Conservation (phyloP, 2,797 vertebrate species). For the Orientallactaga sibirica region DNA sequence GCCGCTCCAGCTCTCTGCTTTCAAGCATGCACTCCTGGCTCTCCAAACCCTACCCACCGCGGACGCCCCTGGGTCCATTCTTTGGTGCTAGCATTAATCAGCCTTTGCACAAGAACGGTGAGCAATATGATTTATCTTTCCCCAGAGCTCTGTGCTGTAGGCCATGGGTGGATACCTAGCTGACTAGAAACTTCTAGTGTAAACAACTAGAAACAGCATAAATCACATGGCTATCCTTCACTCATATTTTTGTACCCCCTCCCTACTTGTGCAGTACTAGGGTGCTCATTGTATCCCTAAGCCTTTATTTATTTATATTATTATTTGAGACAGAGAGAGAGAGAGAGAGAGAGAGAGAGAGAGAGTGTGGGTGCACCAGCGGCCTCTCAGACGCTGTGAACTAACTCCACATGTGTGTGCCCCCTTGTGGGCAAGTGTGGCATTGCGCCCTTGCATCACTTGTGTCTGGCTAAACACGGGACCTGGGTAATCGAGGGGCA, state of each 20-base stretch:
- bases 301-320: background rate
- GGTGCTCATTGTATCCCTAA: background rate
- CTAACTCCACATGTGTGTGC: too few species aligned
- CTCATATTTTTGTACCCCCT: fast-evolving
- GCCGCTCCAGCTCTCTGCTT: background rate
- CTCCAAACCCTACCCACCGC: background rate
- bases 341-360: too few species aligned
- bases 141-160: background rate
- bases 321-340: background rate
- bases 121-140: background rate
- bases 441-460: too few species aligned
- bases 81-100: background rate
- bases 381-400: too few species aligned
- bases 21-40: background rate
- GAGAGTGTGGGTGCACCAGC: too few species aligned
- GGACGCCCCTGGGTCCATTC: background rate
- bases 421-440: too few species aligned
- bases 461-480: background rate
- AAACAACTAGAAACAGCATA: background rate
- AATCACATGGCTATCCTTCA: background rate
- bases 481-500: too few species aligned
- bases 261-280: background rate
- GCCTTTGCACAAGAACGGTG: background rate
- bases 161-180: background rate
- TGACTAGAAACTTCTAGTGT: background rate